Evolutionary conservation across 37 sponge, comb jelly and placozoan genomes (phyloP), one percentile per base, ranked within the genome.

Genomic region (Beroe forskalii): DNA sequence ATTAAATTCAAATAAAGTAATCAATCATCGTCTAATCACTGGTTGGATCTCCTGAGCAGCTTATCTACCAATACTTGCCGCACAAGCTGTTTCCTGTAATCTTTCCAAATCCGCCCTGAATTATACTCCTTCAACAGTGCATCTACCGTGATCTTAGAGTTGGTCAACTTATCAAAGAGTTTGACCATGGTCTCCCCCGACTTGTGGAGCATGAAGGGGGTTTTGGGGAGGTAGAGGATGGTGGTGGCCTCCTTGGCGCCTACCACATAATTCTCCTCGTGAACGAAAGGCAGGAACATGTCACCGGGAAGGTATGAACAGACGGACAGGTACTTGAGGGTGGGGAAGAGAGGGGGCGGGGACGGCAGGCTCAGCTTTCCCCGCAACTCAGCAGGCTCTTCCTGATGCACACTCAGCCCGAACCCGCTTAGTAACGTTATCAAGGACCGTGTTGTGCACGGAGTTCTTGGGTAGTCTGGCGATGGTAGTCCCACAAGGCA

Each of bases 231-330:
- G 55, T 28, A 80, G 40, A 80, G 86, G 55, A 80, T 80, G 20
- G 86, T 80, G 27, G 86, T 80, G 4, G 86, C 55, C 35, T 80
- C 86, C 48, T 80, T 80, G 24, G 86, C 86, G 28, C 86, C 86
- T 6, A 80, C 25, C 37, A 80, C 86, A 43, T 80, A 80, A 30
- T 80, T 37, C 40, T 80, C 40, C 35, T 80, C 86, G 24, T 37
- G 86, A 80, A 41, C 25, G 55, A 80, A 80, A 1, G 86, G 86
- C 8, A 80, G 44, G 55, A 80, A 80, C 4, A 80, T 20, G 55
- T 80, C 86, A 9, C 86, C 86, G 2, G 44, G 0, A 20, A 44
- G 27, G 55, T 44, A 80, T 0, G 86, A 33, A 6, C 35, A n/a
- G 8, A 80, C 86, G 19, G 86, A 41, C 48, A 80, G 86, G 55